phyloP scores from a whole-genome alignment of 2,113 vertebrate species.

The Oceanites oceanicus region DNA sequence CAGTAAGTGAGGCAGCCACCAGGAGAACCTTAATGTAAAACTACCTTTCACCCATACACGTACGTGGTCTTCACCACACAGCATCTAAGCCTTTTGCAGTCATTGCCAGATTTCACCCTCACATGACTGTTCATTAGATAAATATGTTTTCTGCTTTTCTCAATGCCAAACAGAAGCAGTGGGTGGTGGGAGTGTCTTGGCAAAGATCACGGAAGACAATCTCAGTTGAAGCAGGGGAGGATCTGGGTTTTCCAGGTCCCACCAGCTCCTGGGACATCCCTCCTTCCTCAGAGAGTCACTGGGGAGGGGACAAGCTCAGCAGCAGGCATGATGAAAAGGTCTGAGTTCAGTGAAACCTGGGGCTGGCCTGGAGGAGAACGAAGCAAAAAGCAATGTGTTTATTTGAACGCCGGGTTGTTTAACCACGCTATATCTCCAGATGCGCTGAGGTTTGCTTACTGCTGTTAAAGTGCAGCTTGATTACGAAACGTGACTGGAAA shows the following conservation, averaged over 20 bases:
- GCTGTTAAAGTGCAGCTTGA: neutral
- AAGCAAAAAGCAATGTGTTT: neutral
- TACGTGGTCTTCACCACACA: neutral
- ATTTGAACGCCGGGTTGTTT: neutral
- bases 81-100: neutral
- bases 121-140: neutral
- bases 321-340: neutral
- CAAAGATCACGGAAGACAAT: neutral
- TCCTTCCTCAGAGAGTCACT: neutral
- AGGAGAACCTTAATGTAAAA: neutral
- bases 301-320: fast-evolving
- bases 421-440: neutral
- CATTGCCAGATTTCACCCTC: neutral
- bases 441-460: neutral
- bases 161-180: neutral
- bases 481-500: neutral
- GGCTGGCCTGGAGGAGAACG: neutral
- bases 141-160: neutral
- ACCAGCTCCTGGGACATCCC: neutral
- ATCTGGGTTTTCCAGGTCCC: neutral
- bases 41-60: neutral
- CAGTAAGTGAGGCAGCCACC: neutral
- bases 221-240: neutral
- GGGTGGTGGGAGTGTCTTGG: neutral
- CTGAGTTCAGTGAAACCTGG: neutral